Evolutionary conservation across 2,113 vertebrate genomes (phyloP).

Genomic region (Nerophis ophidion): DNA sequence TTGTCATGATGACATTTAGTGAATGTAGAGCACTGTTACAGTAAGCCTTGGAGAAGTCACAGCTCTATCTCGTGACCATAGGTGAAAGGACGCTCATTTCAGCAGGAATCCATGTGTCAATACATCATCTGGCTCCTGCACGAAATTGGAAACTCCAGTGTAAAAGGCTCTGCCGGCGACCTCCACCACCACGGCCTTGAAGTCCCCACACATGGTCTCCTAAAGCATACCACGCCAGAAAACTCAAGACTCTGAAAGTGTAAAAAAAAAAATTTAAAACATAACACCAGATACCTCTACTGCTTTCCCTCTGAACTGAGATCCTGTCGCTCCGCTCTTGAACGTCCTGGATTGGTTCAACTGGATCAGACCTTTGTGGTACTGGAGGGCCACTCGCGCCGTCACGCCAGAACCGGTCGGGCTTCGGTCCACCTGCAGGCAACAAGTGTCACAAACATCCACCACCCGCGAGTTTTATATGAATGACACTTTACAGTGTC

Average conservation of each 20-base stretch:
- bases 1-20: no score
- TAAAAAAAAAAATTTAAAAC: neutral
- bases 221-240: slow-evolving; percentile 38
- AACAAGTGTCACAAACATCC: neutral
- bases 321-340: slow-evolving; percentile 80
- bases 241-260: neutral
- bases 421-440: slow-evolving; percentile 85
- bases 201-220: slow-evolving; percentile 81
- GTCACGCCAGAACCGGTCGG: slow-evolving; percentile 92
- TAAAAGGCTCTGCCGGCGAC: slow-evolving; percentile 88
- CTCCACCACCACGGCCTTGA: slow-evolving; percentile 85
- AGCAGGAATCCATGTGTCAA: slow-evolving; percentile 83
- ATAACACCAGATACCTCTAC: slow-evolving; percentile 70
- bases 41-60: neutral
- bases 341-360: slow-evolving; percentile 83
- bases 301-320: slow-evolving; percentile 84
- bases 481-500: no score
- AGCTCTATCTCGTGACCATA: slow-evolving; percentile 36
- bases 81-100: slow-evolving; percentile 60
- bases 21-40: no score
- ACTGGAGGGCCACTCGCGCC: slow-evolving; percentile 87
- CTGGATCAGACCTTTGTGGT: slow-evolving; percentile 83
- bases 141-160: slow-evolving; percentile 79
- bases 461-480: no score
- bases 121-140: slow-evolving; percentile 77